Evolutionary conservation across 2,888 invertebrate genomes (phyloP), one percentile per base, ranked within the genome.

Genomic region (Zaprionus lineosus): DNA sequence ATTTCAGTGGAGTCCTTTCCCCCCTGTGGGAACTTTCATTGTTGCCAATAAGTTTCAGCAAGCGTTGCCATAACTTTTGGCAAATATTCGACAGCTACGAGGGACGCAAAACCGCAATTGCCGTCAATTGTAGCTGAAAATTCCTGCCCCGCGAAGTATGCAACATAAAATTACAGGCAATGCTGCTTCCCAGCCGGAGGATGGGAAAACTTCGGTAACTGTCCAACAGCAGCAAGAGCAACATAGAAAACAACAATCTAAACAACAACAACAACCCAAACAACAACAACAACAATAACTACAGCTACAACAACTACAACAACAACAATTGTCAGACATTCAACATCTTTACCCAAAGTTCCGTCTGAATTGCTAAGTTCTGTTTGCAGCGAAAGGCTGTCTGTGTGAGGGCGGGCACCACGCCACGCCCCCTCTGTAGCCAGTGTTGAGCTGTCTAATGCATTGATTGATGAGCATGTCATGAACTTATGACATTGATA

Each of bases 401-500:
- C 3, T 21, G 21, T 2, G 8, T 2, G 6, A 31, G 31, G 6
- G 11, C 14, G n/a, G 9, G 28, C 5, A n/a, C 28, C 5, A 6
- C 28, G 47, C 14, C 46, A 74, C 39, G 56, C 48, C 41, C 37
- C 15, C 31, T 26, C 28, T 28, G 8, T 8, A 28, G 44, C 41
- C 44, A 62, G 53, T 61, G 83, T 57, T 57, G 59, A 65, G 79
- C 74, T 69, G 74, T 86, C 77, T 79, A 75, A 78, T 81, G 64
- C 69, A 74, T 79, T 88, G 87, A 88, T 88, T 88, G 87, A 88
- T 88, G 88, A 88, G 86, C 84, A 64, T 87, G 88, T 87, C 87
- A 87, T 73, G 84, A 88, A 87, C 88, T 88, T 88, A 86, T 88
- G 87, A 88, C 87, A 87, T 82, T 87, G 87, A 88, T 88, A 87